Base-by-base conservation (phyloP, 1,140 invertebrate genomes). In the Wasmannia auropunctata region DNA sequence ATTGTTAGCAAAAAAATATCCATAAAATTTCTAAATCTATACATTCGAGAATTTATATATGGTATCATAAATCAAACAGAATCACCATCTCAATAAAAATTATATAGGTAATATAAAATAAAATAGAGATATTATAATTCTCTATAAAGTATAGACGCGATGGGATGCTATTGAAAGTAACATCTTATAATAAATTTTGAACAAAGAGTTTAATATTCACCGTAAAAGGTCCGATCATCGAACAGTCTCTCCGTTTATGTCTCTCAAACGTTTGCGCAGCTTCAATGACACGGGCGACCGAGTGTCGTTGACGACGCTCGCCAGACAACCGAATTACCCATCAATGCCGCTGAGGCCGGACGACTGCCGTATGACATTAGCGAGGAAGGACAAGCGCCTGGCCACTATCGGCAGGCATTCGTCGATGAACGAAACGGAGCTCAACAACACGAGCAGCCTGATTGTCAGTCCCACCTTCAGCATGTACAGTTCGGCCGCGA, bases 261-360 rank as follows among this genome's bases (percentile, higher is more conserved):
- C 22, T 49, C 49, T 87, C 85, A 87, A 84, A 87, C 85, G 72
- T 90, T 85, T 90, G 80, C 85, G 84, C 88, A 95, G 95, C 79
- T 95, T 95, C 74, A 95, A 95, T 79, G 95, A 95, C 62, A 95
- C 95, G 19, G 94, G 94, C 28, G 94, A 95, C 85, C 88, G 94
- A 69, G 25, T 93, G 0, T 7, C 93, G 0, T 58, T 95, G n/a
- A 95, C 95, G 6, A 95, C 95, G 31, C 72, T 95, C 7, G 94
- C 94, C 51, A 92, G 94, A 58, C 95, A 95, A 51, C 94, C 94
- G 49, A 93, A 91, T 25, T 95, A 95, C 77, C 95, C 95, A 11
- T 95, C 94, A 34, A 95, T 95, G 95, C 95, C 95, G 0, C 60
- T 95, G 16, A 91, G 95, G 28, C 67, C 94, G 0, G 95, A 95